Conservation (phyloP, 2,888 invertebrate species). For the Dendrolimus houi region DNA sequence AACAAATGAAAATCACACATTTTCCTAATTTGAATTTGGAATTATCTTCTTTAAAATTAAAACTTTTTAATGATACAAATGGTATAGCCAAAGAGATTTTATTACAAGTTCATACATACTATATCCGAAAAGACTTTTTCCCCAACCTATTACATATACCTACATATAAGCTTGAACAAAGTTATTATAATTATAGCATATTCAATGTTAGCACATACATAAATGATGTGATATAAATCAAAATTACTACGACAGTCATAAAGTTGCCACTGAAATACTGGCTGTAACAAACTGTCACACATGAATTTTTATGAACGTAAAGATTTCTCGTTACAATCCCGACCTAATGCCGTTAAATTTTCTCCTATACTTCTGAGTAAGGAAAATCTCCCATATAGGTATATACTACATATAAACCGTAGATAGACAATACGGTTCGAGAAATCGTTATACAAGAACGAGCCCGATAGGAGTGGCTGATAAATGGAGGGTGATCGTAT, state of each 20-base stretch:
- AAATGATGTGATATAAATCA: background rate
- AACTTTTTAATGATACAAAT: no score
- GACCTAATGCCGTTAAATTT: slow-evolving; percentile 21
- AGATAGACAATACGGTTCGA: slow-evolving; percentile 13
- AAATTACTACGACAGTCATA: slow-evolving; percentile 13
- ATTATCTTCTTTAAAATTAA: no score
- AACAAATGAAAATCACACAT: no score
- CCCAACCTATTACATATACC: no score
- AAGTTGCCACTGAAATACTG: slow-evolving; percentile 16
- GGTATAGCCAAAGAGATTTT: no score
- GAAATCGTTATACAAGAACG: slow-evolving; percentile 13
- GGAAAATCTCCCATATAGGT: slow-evolving; percentile 15
- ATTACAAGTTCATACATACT: no score
- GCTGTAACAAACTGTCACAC: slow-evolving; percentile 10
- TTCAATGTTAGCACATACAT: background rate
- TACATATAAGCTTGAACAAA: background rate
- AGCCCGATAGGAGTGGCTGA: slow-evolving; percentile 6
- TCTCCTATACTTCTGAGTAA: slow-evolving; percentile 20
- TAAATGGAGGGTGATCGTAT: slow-evolving; percentile 10
- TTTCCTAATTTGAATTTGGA: no score
- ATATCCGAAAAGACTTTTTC: no score
- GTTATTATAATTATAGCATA: background rate
- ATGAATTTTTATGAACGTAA: slow-evolving; percentile 25
- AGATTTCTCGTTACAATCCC: slow-evolving; percentile 19
- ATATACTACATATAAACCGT: slow-evolving; percentile 20